Conservation (phyloP, 2,113 vertebrate species). For the Baryphthengus martii region DNA sequence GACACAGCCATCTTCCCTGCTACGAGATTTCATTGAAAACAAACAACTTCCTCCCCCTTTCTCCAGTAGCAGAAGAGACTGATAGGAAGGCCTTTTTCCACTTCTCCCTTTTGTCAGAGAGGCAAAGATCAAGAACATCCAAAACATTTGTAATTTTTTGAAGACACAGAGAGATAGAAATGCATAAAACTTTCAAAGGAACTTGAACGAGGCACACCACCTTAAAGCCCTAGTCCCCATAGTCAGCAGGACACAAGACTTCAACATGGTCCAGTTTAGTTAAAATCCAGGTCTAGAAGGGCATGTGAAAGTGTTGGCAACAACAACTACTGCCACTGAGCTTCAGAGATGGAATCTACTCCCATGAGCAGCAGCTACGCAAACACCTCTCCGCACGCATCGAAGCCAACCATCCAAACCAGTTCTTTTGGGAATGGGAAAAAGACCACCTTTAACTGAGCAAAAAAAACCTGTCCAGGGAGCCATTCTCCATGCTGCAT, state of each 20-base stretch:
- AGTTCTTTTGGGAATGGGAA: neutral
- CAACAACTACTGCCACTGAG: neutral
- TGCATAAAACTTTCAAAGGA: neutral
- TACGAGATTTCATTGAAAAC: neutral
- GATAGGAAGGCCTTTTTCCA: neutral
- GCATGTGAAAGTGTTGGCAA: neutral
- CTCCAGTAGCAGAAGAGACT: neutral
- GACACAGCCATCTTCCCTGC: neutral
- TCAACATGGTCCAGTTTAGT: neutral
- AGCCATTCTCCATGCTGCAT: neutral
- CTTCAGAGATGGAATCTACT: neutral
- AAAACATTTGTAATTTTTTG: neutral
- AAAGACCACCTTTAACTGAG: neutral
- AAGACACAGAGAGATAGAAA: neutral
- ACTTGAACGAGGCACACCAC: neutral
- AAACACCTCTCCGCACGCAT: rapidly evolving
- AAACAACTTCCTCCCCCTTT: neutral
- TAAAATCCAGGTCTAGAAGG: neutral
- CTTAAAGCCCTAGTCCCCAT: neutral
- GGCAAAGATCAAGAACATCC: neutral
- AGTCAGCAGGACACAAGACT: neutral
- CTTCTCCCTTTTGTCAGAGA: neutral
- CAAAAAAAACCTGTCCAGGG: too few relatives aligned
- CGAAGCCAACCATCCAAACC: neutral
- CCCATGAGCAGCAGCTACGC: neutral